A percentile compares a stretch with the other conserved stretches of the same genome.
Evolutionary conservation across 2,797 vertebrate species (phyloP).

Genomic region (Rhynchonycteris naso): DNA sequence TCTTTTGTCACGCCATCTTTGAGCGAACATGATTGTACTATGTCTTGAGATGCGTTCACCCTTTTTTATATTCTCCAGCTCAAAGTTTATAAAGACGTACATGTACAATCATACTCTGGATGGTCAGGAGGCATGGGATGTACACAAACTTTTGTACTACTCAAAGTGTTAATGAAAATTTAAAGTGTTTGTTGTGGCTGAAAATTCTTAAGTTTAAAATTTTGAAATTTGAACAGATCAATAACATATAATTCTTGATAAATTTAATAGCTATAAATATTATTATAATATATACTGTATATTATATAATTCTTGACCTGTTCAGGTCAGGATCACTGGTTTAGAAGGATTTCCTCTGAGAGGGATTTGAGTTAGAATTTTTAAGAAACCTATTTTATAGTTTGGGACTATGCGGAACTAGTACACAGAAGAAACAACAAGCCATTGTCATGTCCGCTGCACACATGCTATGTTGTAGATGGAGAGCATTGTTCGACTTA

Average conservation of each 20-base stretch:
- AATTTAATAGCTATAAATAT: neutral
- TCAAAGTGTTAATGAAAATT: neutral
- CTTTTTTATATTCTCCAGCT: no score
- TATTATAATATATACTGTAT: neutral
- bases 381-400: constrained; percentile 39
- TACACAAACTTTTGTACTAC: no score
- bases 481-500: neutral
- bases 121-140: no score
- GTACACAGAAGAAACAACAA: neutral
- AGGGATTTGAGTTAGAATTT: neutral
- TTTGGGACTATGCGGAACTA: neutral
- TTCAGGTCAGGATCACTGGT: neutral
- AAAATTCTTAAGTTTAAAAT: constrained; percentile 22
- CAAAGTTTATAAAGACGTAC: no score
- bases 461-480: neutral
- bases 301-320: neutral
- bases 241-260: neutral
- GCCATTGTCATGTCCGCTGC: neutral
- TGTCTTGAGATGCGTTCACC: no score
- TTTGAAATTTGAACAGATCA: neutral
- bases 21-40: no score
- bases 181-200: neutral
- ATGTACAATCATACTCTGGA: no score
- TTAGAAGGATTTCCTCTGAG: neutral
- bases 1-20: no score